Percentiles rank a stretch among this genome's conserved stretches.
Conservation (phyloP, 2,797 vertebrate species). For the Phyllotis vaccarum region DNA sequence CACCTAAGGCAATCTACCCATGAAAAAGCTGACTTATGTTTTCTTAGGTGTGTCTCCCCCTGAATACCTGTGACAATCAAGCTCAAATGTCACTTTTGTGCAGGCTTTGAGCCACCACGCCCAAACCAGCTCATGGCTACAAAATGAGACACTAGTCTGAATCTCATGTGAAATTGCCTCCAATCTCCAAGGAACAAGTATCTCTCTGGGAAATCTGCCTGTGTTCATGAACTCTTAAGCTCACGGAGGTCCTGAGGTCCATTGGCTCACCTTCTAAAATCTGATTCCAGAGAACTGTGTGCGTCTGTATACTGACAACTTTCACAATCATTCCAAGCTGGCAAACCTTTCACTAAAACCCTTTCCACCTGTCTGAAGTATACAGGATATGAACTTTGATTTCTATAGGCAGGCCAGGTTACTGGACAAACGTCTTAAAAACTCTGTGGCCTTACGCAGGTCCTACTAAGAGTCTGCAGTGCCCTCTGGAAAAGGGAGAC, state of each 20-base stretch:
- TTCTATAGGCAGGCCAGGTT: neutral
- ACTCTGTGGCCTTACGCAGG: neutral
- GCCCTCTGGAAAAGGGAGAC: neutral
- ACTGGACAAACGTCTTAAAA: neutral
- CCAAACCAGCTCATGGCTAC: neutral
- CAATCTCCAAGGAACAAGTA: neutral
- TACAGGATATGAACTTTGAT: neutral
- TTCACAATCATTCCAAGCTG: neutral
- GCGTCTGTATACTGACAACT: neutral
- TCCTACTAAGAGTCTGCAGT: neutral
- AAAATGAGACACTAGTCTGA: slow-evolving; percentile 27
- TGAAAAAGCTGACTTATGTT: neutral
- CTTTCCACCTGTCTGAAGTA: neutral
- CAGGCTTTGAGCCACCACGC: neutral
- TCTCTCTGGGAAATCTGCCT: neutral
- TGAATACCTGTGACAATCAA: neutral
- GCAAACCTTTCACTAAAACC: neutral
- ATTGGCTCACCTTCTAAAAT: neutral
- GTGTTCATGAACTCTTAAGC: neutral
- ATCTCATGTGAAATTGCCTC: neutral
- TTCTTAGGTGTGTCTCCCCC: neutral
- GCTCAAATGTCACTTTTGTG: neutral
- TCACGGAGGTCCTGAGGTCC: neutral
- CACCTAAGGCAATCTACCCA: neutral
- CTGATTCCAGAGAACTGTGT: neutral